phyloP scores from a whole-genome alignment of 1,140 invertebrate genomes.

The Magallana gigas region DNA sequence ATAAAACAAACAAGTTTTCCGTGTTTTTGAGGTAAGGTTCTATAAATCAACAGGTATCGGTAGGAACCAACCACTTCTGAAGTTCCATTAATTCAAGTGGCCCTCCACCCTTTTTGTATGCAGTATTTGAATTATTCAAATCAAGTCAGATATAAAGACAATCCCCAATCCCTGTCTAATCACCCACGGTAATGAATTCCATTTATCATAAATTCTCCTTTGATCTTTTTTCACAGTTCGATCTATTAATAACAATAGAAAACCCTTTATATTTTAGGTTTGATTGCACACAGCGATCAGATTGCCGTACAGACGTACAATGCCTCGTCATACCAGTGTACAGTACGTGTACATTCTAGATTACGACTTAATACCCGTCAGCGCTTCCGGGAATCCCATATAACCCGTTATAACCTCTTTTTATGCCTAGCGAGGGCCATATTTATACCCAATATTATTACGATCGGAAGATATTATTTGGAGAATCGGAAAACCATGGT shows the following conservation, averaged over 20 bases:
- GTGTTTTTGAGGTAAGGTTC: neutral
- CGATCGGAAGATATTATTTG: neutral
- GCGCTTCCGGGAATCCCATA: neutral
- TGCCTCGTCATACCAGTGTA: too few species aligned
- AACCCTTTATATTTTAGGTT: too few species aligned
- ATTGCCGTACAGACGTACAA: too few species aligned
- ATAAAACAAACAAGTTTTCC: too few species aligned
- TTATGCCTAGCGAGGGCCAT: neutral
- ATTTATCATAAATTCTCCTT: neutral
- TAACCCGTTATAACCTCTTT: neutral
- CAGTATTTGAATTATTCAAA: conserved; percentile 26
- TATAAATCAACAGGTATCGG: neutral
- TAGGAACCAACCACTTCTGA: neutral
- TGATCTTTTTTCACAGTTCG: neutral
- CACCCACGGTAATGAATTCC: neutral
- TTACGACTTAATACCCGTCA: neutral
- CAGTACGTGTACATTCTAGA: too few species aligned
- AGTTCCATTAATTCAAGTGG: conserved; percentile 9
- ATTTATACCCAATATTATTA: neutral
- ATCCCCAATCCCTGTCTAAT: neutral
- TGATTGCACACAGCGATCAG: too few species aligned
- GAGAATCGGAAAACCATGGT: neutral
- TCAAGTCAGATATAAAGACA: conserved; percentile 30
- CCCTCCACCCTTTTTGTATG: neutral
- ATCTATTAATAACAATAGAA: conserved; percentile 4